Base-by-base conservation (phyloP, 2,113 vertebrate species). In the Andinoacara biseriatus region DNA sequence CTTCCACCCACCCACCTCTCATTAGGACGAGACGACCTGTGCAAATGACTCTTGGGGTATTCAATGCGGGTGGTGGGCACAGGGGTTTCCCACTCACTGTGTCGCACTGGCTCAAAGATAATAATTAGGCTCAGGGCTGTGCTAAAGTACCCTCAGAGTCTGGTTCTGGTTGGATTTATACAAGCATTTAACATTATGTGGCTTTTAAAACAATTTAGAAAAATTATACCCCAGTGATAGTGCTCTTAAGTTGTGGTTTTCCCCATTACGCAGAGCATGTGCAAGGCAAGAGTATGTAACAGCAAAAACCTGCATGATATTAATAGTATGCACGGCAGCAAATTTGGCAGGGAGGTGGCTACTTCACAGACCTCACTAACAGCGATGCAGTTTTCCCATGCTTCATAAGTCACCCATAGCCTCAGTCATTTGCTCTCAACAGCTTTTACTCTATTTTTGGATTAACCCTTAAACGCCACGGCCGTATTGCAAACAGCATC, bases 161-260 rank as follows among this genome's bases (percentile, higher is more conserved):
- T 95, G 93, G 91, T 94, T 94, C 74, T 92, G 88, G 88, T 92
- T 85, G 83, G 89, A 91, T 93, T 94, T 93, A 94, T 89, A 93
- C 90, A 94, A 94, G 90, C 91, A 87, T 92, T 90, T 81, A 90
- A 92, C 91, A 93, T 94, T 91, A 89, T 94, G 93, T 92, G 92
- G 95, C 89, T 93, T 95, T 91, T 74, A 92, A 88, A 94, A 94
- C 92, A 94, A 93, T 96, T 95, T 94, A 86, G 87, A 93, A 91
- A 95, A 93, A 95, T 94, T 92, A 94, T 91, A 91, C 91, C 90
- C 92, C 87, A 88, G 86, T 89, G 92, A 93, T 94, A 91, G 91
- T 62, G 86, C 90, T 61, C 93, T 90, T 91, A 92, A 93, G 89
- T 94, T 95, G 93, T 92, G 94, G 94, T 91, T 92, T 90, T 86